Conservation (phyloP, 1,140 invertebrate species). For the Drosophila bifasciata region DNA sequence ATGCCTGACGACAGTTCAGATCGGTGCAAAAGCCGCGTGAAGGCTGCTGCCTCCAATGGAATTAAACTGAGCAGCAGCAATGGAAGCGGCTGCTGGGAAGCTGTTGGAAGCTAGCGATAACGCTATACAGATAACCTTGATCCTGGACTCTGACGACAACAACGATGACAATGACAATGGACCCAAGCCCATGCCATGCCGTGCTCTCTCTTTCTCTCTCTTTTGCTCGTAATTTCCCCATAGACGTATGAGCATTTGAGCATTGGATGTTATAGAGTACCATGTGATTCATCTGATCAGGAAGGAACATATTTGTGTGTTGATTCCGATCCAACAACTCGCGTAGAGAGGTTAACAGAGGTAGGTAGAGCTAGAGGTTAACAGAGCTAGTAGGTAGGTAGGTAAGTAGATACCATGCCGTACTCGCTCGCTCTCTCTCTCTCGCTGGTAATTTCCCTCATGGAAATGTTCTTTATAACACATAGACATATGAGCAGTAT, state of each 20-base stretch:
- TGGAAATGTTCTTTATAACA: too few species aligned
- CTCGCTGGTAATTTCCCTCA: too few species aligned
- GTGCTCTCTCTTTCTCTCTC: neutral
- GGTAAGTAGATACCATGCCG: too few species aligned
- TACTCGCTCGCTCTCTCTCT: too few species aligned
- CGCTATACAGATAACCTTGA: conserved; percentile 66
- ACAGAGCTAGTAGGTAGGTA: too few species aligned
- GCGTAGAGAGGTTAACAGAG: too few species aligned
- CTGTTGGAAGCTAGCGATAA: conserved; percentile 36
- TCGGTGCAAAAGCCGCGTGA: conserved; percentile 30
- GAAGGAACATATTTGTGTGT: too few species aligned
- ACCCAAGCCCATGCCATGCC: too few species aligned
- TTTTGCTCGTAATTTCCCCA: too few species aligned
- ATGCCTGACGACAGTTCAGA: conserved; percentile 36
- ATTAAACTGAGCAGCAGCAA: neutral
- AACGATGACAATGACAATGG: conserved; percentile 32
- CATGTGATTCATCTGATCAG: conserved; percentile 23
- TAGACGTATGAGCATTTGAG: neutral
- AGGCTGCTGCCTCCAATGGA: neutral
- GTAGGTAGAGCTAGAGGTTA: too few species aligned
- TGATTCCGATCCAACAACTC: too few species aligned
- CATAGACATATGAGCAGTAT: too few species aligned
- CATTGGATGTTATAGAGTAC: neutral
- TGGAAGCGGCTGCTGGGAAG: conserved; percentile 13
- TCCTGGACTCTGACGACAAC: conserved; percentile 62